These are phyloP conservation scores for Eulemur albifrons DNA, from an alignment of 2,797 vertebrate genomes.

Conservation along the genomic window DNA sequence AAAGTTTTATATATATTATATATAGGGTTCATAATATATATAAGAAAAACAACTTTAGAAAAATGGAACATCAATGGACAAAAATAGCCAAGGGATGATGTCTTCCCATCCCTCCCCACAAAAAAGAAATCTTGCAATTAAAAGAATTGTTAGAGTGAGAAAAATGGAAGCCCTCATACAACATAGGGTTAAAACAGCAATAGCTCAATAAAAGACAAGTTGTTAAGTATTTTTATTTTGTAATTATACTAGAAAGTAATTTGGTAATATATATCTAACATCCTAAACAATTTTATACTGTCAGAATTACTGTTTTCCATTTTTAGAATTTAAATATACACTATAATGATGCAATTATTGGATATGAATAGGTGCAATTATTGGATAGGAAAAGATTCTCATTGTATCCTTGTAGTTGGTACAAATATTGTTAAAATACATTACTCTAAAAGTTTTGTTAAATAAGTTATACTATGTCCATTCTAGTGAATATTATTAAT, in stretches of 20 bases:
- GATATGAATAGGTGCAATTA: not conserved
- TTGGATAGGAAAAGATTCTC: not conserved
- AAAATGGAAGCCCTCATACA: not conserved
- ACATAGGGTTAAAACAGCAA: not conserved
- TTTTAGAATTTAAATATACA: not conserved
- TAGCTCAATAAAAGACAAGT: not conserved
- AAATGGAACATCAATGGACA: not conserved
- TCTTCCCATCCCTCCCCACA: rapidly evolving
- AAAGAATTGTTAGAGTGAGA: not conserved
- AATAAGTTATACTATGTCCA: not conserved
- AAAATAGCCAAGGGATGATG: not conserved
- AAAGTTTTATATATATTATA: not conserved
- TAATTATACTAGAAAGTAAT: not conserved
- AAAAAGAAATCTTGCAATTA: not conserved
- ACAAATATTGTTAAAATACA: not conserved
- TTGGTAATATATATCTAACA: not conserved
- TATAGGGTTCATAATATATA: not conserved
- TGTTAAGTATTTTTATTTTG: not conserved
- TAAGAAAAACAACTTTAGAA: not conserved
- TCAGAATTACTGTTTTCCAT: not conserved
- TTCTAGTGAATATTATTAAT: not conserved
- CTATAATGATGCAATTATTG: not conserved
- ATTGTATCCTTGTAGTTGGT: not conserved
- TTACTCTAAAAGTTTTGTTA: not conserved
- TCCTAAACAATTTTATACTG: not conserved